These are phyloP conservation scores for Zophobas morio DNA, from an alignment of 1,140 invertebrate species.

Conservation along the genomic window DNA sequence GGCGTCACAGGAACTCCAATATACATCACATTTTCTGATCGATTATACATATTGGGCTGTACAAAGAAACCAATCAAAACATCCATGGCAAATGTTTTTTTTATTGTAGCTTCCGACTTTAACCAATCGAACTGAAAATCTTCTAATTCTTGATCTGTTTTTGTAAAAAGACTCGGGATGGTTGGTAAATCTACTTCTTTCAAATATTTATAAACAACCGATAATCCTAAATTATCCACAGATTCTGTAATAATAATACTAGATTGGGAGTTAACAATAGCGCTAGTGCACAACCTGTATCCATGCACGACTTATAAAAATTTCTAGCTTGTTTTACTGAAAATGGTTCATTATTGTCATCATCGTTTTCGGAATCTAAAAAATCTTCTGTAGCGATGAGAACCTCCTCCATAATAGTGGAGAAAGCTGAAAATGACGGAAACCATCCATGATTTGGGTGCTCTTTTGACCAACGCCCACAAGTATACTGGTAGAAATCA, in stretches of 20 bases:
- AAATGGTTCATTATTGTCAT: slow-evolving; percentile 45
- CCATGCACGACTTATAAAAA: slow-evolving; percentile 61
- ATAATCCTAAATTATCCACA: slow-evolving; percentile 73
- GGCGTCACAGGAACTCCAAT: slow-evolving; percentile 75
- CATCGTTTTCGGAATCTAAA: slow-evolving; percentile 63
- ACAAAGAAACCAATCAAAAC: slow-evolving; percentile 79
- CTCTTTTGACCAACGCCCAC: slow-evolving; percentile 79
- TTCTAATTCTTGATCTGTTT: slow-evolving; percentile 66
- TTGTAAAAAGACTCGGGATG: slow-evolving; percentile 73
- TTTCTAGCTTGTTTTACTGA: slow-evolving; percentile 54
- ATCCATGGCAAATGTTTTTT: slow-evolving; percentile 76
- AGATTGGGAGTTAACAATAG: too few species aligned
- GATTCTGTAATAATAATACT: slow-evolving; percentile 68
- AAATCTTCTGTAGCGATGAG: slow-evolving; percentile 72
- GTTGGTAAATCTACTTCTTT: slow-evolving; percentile 72
- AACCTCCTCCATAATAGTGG: slow-evolving; percentile 68
- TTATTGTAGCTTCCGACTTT: slow-evolving; percentile 74
- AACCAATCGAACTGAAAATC: slow-evolving; percentile 75
- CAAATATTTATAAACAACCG: slow-evolving; percentile 74
- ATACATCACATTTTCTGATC: slow-evolving; percentile 74
- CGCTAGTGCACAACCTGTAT: slow-evolving; percentile 51
- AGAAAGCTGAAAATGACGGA: slow-evolving; percentile 70
- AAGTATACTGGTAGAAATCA: slow-evolving; percentile 78
- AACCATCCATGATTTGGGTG: slow-evolving; percentile 84
- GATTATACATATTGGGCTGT: slow-evolving; percentile 77